Evolutionary conservation across 2,113 vertebrate species (phyloP).

Genomic region (Trichechus manatus): DNA sequence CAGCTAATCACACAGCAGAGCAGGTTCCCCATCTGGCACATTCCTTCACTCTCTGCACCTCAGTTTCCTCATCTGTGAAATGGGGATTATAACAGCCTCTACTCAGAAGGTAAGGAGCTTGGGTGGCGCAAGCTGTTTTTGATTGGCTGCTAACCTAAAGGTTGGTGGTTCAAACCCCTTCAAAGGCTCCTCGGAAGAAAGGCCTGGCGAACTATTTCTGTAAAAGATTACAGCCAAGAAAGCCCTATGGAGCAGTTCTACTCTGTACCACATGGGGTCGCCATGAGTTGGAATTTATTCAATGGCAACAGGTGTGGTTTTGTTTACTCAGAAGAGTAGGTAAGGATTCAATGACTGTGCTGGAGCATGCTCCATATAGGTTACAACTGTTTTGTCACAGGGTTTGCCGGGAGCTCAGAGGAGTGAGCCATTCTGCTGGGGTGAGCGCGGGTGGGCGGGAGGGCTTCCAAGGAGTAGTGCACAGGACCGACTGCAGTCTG

Average conservation of each 20-base stretch:
- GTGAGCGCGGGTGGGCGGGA: background rate
- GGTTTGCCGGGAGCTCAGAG: background rate
- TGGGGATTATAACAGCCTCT: fast-evolving
- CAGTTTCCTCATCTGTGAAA: background rate
- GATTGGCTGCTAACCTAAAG: no score
- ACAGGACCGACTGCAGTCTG: background rate
- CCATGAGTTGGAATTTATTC: background rate
- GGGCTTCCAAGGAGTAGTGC: background rate
- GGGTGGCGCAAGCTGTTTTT: background rate
- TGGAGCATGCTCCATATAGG: fast-evolving
- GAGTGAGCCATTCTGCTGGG: background rate
- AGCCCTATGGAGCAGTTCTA: background rate
- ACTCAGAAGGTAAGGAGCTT: background rate
- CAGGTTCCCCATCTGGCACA: background rate
- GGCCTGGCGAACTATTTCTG: background rate
- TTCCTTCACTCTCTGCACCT: background rate
- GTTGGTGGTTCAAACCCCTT: no score
- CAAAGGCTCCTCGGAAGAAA: no score
- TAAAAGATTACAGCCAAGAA: background rate
- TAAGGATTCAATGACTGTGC: background rate
- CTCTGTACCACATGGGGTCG: background rate
- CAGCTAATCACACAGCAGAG: background rate
- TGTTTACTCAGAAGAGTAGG: no score
- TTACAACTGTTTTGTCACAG: fast-evolving
- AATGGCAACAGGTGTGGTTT: no score